phyloP scores from a whole-genome alignment of 1,140 invertebrate genomes.

The Ips nitidus region DNA sequence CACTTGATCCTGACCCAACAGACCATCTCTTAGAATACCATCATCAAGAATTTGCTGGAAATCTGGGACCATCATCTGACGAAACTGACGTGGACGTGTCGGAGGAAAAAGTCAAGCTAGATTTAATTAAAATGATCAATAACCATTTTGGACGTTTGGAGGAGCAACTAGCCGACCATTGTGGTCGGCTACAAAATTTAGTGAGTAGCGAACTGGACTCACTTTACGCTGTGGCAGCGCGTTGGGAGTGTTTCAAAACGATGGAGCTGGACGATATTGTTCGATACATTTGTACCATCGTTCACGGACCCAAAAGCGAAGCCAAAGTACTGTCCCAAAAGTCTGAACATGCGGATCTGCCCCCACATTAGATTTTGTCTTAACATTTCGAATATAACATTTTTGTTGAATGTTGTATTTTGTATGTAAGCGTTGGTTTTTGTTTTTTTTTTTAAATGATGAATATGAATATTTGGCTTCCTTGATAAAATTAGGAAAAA shows the following conservation, averaged over 20 bases:
- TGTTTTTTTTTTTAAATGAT: too few relatives aligned
- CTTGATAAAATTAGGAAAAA: too few relatives aligned
- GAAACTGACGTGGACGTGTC: constrained; percentile 5
- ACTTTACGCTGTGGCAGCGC: constrained; percentile 10
- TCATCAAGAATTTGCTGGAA: too few relatives aligned
- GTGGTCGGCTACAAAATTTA: constrained; percentile 7
- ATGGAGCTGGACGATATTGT: constrained; percentile 14
- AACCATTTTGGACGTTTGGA: constrained; percentile 34
- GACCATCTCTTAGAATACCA: too few relatives aligned
- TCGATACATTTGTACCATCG: constrained; percentile 2
- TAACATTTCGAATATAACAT: too few relatives aligned
- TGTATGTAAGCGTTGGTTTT: too few relatives aligned
- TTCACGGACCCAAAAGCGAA: neutral
- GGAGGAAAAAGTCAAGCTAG: constrained; percentile 35
- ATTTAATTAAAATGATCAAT: constrained; percentile 29
- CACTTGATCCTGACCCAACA: neutral
- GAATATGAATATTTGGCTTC: too few relatives aligned
- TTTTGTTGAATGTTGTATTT: too few relatives aligned
- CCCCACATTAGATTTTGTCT: neutral
- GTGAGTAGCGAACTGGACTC: constrained; percentile 14
- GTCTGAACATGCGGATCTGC: neutral
- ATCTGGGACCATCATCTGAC: too few relatives aligned
- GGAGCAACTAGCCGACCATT: constrained; percentile 34
- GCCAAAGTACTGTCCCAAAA: neutral
- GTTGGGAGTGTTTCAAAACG: constrained; percentile 14